phyloP scores from a whole-genome alignment of 35 echinoderm and acorn worm species.

The Chiridota heheva region DNA sequence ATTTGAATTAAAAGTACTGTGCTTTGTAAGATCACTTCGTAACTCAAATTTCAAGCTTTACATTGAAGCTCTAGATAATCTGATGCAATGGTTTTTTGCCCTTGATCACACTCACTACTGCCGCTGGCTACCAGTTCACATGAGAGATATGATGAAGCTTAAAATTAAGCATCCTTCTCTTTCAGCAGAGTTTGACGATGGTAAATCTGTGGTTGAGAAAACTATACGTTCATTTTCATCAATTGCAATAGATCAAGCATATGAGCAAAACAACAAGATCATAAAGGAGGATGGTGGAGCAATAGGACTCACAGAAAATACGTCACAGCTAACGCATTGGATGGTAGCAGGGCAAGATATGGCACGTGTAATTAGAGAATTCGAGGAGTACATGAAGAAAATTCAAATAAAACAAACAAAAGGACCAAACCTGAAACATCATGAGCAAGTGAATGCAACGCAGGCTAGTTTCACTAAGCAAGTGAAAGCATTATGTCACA shows the following conservation, averaged over 20 bases:
- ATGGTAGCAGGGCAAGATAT: slow-evolving; percentile 51
- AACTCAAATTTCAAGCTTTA: not conserved
- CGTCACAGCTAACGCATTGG: slow-evolving; percentile 18
- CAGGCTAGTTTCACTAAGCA: too few species aligned
- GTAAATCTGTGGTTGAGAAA: not conserved
- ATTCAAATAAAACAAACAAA: too few species aligned
- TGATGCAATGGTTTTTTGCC: not conserved
- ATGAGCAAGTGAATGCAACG: too few species aligned
- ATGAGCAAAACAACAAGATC: slow-evolving; percentile 35
- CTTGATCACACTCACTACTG: not conserved
- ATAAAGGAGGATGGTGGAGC: slow-evolving; percentile 49
- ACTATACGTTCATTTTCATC: not conserved
- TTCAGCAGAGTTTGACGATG: slow-evolving; percentile 12
- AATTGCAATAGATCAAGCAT: slow-evolving; percentile 16
- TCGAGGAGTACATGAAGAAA: not conserved
- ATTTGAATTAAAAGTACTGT: too few species aligned
- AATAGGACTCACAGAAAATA: slow-evolving; percentile 46
- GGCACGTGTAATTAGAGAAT: slow-evolving; percentile 36
- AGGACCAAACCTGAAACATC: too few species aligned
- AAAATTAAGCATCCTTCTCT: not conserved
- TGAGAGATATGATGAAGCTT: not conserved
- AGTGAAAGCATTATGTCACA: too few species aligned
- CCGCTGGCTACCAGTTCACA: slow-evolving; percentile 13
- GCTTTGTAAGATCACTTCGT: not conserved
- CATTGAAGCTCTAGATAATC: not conserved